Conservation (phyloP, 2,888 invertebrate genomes). For the Axea sp. region DNA sequence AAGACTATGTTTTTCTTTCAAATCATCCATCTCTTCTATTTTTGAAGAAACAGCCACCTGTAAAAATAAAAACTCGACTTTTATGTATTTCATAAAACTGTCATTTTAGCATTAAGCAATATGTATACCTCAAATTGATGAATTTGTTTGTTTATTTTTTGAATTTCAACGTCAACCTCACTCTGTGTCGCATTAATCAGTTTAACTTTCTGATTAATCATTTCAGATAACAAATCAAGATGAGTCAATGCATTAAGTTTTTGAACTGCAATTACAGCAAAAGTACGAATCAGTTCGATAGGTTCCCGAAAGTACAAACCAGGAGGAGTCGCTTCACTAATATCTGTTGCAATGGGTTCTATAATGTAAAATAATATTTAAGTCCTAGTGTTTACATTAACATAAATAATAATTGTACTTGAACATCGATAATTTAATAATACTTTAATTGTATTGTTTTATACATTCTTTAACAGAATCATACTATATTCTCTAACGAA, state of each 20-base stretch:
- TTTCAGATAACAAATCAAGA: conserved; percentile 81
- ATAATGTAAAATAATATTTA: too few relatives aligned
- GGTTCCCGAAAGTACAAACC: conserved; percentile 82
- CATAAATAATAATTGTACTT: too few relatives aligned
- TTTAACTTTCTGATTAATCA: conserved; percentile 80
- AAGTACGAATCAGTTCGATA: conserved; percentile 81
- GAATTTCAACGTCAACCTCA: conserved; percentile 77
- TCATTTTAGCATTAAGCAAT: not conserved
- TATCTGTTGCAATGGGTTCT: conserved; percentile 73
- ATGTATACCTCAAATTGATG: conserved; percentile 76
- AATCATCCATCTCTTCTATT: conserved; percentile 80
- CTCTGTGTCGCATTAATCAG: conserved; percentile 80
- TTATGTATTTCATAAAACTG: too few relatives aligned
- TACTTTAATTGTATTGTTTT: too few relatives aligned
- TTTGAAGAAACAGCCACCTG: conserved; percentile 75
- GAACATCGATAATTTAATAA: too few relatives aligned
- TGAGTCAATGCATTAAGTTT: conserved; percentile 84
- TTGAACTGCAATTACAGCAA: conserved; percentile 83
- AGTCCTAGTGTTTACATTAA: too few relatives aligned
- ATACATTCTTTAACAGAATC: too few relatives aligned
- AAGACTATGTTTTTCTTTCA: too few relatives aligned
- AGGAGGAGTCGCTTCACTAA: conserved; percentile 79
- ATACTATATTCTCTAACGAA: too few relatives aligned
- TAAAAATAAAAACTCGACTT: conserved; percentile 1
- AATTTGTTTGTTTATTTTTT: conserved; percentile 77